Base-by-base conservation (phyloP, 2,113 vertebrate species). In the Sceloporus undulatus region DNA sequence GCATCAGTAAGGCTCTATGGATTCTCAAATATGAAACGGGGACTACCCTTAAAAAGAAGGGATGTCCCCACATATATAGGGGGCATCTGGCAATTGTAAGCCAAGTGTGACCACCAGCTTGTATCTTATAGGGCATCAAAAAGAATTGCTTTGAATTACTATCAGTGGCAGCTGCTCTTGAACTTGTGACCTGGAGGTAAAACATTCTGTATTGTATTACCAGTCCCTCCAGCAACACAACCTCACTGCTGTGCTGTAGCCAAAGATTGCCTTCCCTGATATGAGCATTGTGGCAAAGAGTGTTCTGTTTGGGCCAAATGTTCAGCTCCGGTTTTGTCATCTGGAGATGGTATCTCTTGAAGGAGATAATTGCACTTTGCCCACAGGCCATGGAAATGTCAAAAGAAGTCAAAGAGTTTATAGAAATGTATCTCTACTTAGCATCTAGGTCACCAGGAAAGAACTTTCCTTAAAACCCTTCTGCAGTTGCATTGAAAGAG, bases 301-400 rank as follows among this genome's bases (percentile, higher is more conserved):
- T 83, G 21, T 80, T 91, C 77, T 81, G 27, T 40, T 76, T 91
- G 9, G 11, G 9, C 71, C 25, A 74, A 90, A 70, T 54, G 86
- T 87, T 91, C 79, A 86, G 9, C 83, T 94, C 85, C 85, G 25
- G 9, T 90, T 91, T 87, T 90, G 70, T 94, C 87, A 92, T 87
- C 66, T 90, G 85, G 86, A 88, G 91, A 92, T 82, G 14, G 2
- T 89, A 93, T 87, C 82, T 59, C 84, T 94, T 84, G 73, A 82
- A 92, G 80, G 42, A 88, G 85, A 94, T 95, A 95, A 95, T 94
- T 95, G 54, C 1, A 16, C 73, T 86, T 73, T 91, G 91, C 85
- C 87, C 88, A 88, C 34, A 91, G 87, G 59, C 82, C 84, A 91
- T 59, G 84, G 90, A 95, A 92, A 92, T 92, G 88, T 93, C 86